Evolutionary conservation across 2,888 invertebrate genomes (phyloP).

Genomic region (Pyrrhosoma nymphula): DNA sequence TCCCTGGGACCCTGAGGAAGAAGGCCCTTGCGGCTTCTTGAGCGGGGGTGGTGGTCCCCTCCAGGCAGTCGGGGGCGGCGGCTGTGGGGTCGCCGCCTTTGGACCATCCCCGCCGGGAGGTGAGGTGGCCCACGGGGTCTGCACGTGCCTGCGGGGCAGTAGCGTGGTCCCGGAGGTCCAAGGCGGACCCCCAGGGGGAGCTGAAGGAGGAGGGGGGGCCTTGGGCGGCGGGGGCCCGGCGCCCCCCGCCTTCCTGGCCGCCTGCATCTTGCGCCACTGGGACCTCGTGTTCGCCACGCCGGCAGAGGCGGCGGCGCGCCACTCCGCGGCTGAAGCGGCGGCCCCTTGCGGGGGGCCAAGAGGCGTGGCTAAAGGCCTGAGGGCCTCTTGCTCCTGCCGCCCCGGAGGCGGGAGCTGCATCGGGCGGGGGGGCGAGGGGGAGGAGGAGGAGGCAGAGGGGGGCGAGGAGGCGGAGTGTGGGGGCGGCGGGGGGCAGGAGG

Average conservation of each 20-base stretch:
- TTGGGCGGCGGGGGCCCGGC: slow-evolving; percentile 75
- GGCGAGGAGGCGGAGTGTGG: slow-evolving; percentile 76
- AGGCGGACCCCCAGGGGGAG: not conserved
- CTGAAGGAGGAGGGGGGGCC: not conserved
- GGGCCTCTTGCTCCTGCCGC: slow-evolving; percentile 70
- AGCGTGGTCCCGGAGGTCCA: slow-evolving; percentile 20
- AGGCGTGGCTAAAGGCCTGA: slow-evolving; percentile 68
- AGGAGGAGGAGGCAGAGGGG: slow-evolving; percentile 77
- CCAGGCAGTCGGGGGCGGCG: slow-evolving; percentile 74
- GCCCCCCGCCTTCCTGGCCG: slow-evolving; percentile 81
- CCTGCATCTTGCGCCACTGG: slow-evolving; percentile 84
- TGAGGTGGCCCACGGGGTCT: slow-evolving; percentile 22
- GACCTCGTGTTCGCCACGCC: slow-evolving; percentile 58
- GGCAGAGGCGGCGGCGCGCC: slow-evolving; percentile 28
- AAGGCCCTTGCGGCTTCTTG: slow-evolving; percentile 73
- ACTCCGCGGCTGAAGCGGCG: slow-evolving; percentile 1
- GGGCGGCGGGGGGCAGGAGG: slow-evolving; percentile 75
- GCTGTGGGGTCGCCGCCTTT: slow-evolving; percentile 78
- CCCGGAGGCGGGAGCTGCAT: slow-evolving; percentile 57
- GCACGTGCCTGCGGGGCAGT: slow-evolving; percentile 10
- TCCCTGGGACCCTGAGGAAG: slow-evolving; percentile 70
- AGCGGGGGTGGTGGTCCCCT: slow-evolving; percentile 72
- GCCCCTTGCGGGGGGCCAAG: slow-evolving; percentile 76
- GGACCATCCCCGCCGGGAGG: slow-evolving; percentile 87
- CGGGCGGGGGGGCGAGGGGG: slow-evolving; percentile 76